phyloP scores from a whole-genome alignment of 2,113 vertebrate species.

The Apteryx owenii region DNA sequence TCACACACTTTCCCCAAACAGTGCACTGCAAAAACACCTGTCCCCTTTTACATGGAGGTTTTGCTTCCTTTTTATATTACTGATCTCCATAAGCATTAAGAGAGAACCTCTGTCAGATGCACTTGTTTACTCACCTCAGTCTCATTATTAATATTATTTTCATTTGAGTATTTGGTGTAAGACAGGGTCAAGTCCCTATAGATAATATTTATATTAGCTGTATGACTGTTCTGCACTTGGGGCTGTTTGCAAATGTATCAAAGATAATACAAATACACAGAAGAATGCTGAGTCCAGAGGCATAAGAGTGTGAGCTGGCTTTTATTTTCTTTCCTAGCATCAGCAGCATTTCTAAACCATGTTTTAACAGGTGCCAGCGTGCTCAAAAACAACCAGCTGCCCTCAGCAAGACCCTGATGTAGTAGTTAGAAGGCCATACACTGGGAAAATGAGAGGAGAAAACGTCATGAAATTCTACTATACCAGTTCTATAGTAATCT shows the following conservation, averaged over 20 bases:
- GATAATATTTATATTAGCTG: not conserved
- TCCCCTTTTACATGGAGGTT: not conserved
- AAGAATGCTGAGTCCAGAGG: conserved; percentile 44
- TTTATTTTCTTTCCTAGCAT: conserved; percentile 40
- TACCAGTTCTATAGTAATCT: not conserved
- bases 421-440: not conserved
- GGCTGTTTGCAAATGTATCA: conserved; percentile 23
- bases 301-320: not conserved
- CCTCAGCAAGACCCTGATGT: conserved; percentile 2
- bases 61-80: not conserved
- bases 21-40: not conserved
- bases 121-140: not conserved
- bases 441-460: not conserved
- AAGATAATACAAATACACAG: not conserved
- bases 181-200: not conserved
- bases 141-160: not conserved
- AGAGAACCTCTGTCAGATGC: not conserved
- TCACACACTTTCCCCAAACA: not conserved
- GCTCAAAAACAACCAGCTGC: not conserved
- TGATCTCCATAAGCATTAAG: not conserved
- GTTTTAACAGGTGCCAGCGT: not conserved
- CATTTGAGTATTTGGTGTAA: not conserved
- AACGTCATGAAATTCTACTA: not conserved
- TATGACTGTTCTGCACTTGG: not conserved
- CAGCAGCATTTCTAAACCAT: conserved; percentile 41